phyloP scores from a whole-genome alignment of 2,113 vertebrate genomes.

The Cottus gobio region DNA sequence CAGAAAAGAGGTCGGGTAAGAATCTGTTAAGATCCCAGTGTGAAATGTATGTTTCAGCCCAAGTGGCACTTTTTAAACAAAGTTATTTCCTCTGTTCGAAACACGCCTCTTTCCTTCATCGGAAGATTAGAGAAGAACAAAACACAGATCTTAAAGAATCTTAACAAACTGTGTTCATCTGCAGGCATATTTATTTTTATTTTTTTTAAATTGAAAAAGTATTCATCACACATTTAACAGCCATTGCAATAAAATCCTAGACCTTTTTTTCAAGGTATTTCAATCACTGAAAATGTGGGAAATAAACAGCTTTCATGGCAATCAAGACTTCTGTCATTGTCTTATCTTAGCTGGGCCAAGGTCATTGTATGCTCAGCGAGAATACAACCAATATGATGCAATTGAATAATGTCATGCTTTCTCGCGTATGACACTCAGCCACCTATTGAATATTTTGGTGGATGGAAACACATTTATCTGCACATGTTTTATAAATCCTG shows the following conservation, averaged over 20 bases:
- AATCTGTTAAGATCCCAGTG: background rate
- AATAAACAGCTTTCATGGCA: background rate
- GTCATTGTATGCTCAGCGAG: background rate
- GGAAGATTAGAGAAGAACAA: background rate
- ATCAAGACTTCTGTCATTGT: constrained; percentile 28
- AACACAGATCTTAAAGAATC: background rate
- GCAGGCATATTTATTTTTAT: background rate
- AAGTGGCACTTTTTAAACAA: background rate
- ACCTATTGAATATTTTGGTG: background rate
- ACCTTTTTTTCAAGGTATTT: background rate
- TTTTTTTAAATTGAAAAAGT: no score
- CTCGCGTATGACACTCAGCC: background rate
- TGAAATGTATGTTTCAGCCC: background rate
- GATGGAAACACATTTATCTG: background rate
- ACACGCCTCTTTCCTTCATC: background rate
- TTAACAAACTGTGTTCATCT: background rate
- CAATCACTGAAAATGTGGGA: background rate
- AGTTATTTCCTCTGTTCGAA: background rate
- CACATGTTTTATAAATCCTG: background rate
- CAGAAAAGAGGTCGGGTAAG: background rate
- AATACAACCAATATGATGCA: background rate
- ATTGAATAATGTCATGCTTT: background rate
- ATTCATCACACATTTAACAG: background rate
- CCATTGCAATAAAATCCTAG: background rate
- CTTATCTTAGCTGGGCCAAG: constrained; percentile 19